Conservation (phyloP, 2,113 vertebrate species). For the Donacobius atricapilla region DNA sequence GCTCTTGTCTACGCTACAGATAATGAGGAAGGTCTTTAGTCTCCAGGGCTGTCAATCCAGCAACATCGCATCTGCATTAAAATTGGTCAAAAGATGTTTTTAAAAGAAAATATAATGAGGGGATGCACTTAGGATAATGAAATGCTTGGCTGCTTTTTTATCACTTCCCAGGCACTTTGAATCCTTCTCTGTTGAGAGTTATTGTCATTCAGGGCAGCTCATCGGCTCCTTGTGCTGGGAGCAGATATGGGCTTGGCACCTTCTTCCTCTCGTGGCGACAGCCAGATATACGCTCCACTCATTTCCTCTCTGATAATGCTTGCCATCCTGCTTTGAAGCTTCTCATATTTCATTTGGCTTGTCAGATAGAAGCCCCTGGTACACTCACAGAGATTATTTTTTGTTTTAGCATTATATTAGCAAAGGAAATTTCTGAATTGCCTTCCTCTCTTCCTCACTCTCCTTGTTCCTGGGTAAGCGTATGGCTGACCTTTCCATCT, state of each 20-base stretch:
- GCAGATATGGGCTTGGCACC: conserved; percentile 45
- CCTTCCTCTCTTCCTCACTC: background rate
- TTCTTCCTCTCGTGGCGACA: conserved; percentile 33
- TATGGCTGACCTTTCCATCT: background rate
- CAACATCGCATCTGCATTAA: conserved; percentile 46
- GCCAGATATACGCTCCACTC: background rate
- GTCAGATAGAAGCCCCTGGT: background rate
- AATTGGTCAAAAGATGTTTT: conserved; percentile 56
- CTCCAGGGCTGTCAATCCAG: background rate
- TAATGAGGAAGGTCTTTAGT: conserved; percentile 28
- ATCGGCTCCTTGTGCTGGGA: conserved; percentile 3
- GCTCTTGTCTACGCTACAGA: background rate
- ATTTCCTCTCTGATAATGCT: conserved; percentile 14
- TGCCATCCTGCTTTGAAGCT: background rate
- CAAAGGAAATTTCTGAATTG: background rate
- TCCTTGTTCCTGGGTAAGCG: background rate
- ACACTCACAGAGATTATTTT: background rate
- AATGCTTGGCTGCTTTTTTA: conserved; percentile 50
- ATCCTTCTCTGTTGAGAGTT: conserved; percentile 40
- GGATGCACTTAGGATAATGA: conserved; percentile 47
- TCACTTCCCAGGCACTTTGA: conserved; percentile 37
- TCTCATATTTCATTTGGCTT: conserved; percentile 36
- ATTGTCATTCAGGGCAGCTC: conserved; percentile 55
- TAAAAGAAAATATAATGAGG: conserved; percentile 54
- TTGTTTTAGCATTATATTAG: background rate